phyloP scores from a whole-genome alignment of 1,140 invertebrate genomes.

The Pseudomyrmex dendroicus region DNA sequence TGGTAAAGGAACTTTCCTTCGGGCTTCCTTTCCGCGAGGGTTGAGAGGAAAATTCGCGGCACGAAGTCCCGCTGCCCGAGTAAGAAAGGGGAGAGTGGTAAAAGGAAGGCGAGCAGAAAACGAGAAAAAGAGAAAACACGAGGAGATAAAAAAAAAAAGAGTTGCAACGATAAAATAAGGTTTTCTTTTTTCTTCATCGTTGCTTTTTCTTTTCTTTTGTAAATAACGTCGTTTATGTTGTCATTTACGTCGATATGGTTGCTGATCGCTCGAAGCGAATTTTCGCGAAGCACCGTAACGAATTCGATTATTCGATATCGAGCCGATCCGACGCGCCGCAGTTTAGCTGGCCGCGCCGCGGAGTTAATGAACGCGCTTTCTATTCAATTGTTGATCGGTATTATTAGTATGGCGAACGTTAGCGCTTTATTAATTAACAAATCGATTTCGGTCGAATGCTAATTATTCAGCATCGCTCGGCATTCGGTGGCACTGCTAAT shows the following conservation, averaged over 20 bases:
- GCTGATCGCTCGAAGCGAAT: background rate
- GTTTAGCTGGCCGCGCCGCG: constrained; percentile 36
- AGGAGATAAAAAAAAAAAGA: no score
- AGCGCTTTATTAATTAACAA: constrained; percentile 74
- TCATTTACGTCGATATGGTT: background rate
- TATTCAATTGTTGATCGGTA: constrained; percentile 71
- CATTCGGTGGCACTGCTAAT: constrained; percentile 65
- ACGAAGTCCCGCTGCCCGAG: constrained; percentile 50
- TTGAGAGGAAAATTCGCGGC: constrained; percentile 64
- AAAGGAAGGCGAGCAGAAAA: background rate
- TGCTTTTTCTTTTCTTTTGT: background rate
- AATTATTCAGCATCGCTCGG: constrained; percentile 70
- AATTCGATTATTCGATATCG: constrained; percentile 67
- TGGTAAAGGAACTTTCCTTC: constrained; percentile 56
- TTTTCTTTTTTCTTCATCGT: background rate
- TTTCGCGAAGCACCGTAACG: constrained; percentile 40
- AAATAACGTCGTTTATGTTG: constrained; percentile 57
- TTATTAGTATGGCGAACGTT: constrained; percentile 70
- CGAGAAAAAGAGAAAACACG: no score
- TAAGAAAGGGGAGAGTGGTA: constrained; percentile 41
- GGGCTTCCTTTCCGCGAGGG: constrained; percentile 43
- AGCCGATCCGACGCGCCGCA: constrained; percentile 58
- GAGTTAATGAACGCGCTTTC: constrained; percentile 72
- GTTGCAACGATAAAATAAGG: background rate
- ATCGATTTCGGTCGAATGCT: constrained; percentile 70